These are phyloP conservation scores for Xanthia icteritia DNA, from an alignment of 2,888 invertebrate species.

Conservation along the genomic window DNA sequence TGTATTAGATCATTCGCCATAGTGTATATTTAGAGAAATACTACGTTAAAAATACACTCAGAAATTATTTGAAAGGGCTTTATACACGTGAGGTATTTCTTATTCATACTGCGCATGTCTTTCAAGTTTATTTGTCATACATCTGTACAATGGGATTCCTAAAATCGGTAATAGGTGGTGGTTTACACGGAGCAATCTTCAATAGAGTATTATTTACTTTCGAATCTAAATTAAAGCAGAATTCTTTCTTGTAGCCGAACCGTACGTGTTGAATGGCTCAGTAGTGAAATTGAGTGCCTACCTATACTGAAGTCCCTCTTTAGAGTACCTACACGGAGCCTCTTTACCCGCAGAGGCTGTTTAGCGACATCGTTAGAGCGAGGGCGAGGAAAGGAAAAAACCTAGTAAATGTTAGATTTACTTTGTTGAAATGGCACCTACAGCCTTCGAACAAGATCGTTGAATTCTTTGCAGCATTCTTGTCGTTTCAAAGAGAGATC, in stretches of 20 bases:
- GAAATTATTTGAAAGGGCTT: slow-evolving; percentile 32
- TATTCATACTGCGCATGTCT: slow-evolving; percentile 84
- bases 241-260: slow-evolving; percentile 11
- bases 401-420: not conserved
- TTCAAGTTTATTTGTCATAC: slow-evolving; percentile 73
- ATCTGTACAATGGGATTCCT: slow-evolving; percentile 61
- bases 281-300: slow-evolving; percentile 15
- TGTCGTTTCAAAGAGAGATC: slow-evolving; percentile 16
- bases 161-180: slow-evolving; percentile 73
- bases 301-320: slow-evolving; percentile 19
- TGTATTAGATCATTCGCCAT: slow-evolving; percentile 3
- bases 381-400: slow-evolving; percentile 2
- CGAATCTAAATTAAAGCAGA: slow-evolving; percentile 6
- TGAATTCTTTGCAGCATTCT: slow-evolving; percentile 10
- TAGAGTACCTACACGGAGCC: slow-evolving; percentile 20
- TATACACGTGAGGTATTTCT: slow-evolving; percentile 74
- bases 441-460: slow-evolving; percentile 8
- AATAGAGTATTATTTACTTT: slow-evolving; percentile 5
- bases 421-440: slow-evolving; percentile 10
- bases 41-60: slow-evolving; percentile 19
- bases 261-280: slow-evolving; percentile 28
- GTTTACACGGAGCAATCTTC: slow-evolving; percentile 22
- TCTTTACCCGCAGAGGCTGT: slow-evolving; percentile 46
- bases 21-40: slow-evolving; percentile 8
- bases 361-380: slow-evolving; percentile 30